A percentile compares a stretch with the other conserved stretches of the same genome.
These are phyloP conservation scores for Eulithis prunata DNA, from an alignment of 2,888 invertebrate species.

Conservation along the genomic window DNA sequence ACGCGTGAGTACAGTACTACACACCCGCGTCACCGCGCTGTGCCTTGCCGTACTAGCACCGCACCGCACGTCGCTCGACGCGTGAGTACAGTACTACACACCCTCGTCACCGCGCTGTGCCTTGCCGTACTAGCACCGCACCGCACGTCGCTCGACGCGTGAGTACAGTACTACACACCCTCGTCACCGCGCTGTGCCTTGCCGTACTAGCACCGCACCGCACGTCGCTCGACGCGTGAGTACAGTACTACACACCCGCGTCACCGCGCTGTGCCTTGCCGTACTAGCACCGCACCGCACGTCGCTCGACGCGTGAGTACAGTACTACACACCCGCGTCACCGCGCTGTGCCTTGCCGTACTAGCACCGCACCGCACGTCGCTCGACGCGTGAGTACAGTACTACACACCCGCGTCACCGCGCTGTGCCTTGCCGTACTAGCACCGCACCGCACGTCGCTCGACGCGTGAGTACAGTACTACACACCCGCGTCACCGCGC, in stretches of 20 bases:
- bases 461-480: conserved; percentile 85
- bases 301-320: conserved; percentile 88
- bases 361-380: conserved; percentile 89
- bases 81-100: conserved; percentile 70
- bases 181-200: conserved; percentile 89
- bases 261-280: conserved; percentile 89
- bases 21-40: conserved; percentile 86
- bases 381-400: conserved; percentile 86
- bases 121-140: conserved; percentile 89
- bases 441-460: conserved; percentile 90
- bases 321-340: conserved; percentile 75
- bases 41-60: conserved; percentile 90
- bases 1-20: conserved; percentile 82
- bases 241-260: conserved; percentile 64
- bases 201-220: conserved; percentile 89
- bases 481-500: conserved; percentile 85
- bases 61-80: conserved; percentile 90
- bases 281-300: conserved; percentile 89
- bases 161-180: conserved; percentile 43
- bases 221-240: conserved; percentile 90
- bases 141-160: conserved; percentile 91
- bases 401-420: conserved; percentile 82
- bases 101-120: conserved; percentile 89
- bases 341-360: conserved; percentile 90
- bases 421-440: conserved; percentile 89